phyloP scores from a whole-genome alignment of 1,140 invertebrate species.

The Pygmarrhopalites habei region DNA sequence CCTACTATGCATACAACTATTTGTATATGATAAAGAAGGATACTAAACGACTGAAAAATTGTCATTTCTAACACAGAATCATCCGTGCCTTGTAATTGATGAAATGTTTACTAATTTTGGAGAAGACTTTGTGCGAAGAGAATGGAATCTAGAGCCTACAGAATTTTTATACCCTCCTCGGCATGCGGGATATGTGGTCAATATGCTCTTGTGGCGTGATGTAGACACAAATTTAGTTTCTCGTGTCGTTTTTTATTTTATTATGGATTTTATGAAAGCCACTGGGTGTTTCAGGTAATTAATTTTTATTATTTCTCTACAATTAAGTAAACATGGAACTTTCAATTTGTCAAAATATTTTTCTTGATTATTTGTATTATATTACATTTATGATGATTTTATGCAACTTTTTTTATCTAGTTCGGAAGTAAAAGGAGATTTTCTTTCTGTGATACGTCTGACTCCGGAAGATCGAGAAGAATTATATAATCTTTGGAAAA shows the following conservation, averaged over 20 bases:
- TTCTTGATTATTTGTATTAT: no score
- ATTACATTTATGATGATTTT: no score
- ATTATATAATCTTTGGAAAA: conserved; percentile 24
- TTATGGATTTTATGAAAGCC: conserved; percentile 23
- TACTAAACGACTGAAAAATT: no score
- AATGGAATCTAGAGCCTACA: conserved; percentile 21
- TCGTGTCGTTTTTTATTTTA: conserved; percentile 25
- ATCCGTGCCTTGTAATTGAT: conserved; percentile 32
- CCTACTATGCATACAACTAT: no score
- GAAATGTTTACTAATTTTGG: conserved; percentile 28
- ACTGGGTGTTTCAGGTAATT: conserved; percentile 2
- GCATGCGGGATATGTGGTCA: conserved; percentile 31
- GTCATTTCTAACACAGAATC: conserved; percentile 16
- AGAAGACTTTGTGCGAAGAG: conserved; percentile 18
- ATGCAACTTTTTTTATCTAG: conserved; percentile 7
- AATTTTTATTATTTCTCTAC: no score
- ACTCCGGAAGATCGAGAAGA: conserved; percentile 20
- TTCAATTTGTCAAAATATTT: no score
- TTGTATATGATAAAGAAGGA: no score
- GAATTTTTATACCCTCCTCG: conserved; percentile 33
- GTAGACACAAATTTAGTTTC: conserved; percentile 19
- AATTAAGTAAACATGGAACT: no score
- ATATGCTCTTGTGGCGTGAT: conserved; percentile 34
- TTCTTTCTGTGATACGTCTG: conserved; percentile 18
- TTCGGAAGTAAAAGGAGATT: conserved; percentile 25